phyloP scores from a whole-genome alignment of 2,888 invertebrate genomes.

The Ormyrus nitidulus region DNA sequence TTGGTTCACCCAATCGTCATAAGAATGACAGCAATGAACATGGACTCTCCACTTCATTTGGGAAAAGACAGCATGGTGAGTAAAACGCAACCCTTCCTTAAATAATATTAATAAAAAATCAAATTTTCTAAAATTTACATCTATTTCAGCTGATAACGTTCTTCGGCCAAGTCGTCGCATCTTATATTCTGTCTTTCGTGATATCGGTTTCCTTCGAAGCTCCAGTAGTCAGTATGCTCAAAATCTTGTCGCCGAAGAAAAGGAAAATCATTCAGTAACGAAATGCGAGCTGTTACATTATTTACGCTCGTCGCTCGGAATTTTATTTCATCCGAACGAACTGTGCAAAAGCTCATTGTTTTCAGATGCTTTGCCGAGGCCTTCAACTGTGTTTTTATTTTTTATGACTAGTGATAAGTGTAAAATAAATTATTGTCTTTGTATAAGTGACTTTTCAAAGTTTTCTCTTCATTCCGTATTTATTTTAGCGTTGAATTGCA shows the following conservation, averaged over 20 bases:
- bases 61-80: conserved; percentile 86
- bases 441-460: conserved; percentile 47
- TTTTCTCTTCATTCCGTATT: background rate
- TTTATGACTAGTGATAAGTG: conserved; percentile 56
- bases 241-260: conserved; percentile 77
- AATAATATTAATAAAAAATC: conserved; percentile 22
- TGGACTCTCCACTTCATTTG: conserved; percentile 89
- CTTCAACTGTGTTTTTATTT: conserved; percentile 52
- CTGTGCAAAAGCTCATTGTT: conserved; percentile 19
- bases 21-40: conserved; percentile 86
- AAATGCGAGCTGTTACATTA: background rate
- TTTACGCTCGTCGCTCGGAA: conserved; percentile 22
- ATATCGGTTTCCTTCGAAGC: conserved; percentile 90
- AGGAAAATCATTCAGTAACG: conserved; percentile 69
- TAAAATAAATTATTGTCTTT: conserved; percentile 71
- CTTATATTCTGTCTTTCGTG: conserved; percentile 86
- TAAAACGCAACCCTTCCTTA: conserved; percentile 54
- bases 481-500: background rate
- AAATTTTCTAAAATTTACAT: conserved; percentile 31
- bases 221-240: conserved; percentile 89
- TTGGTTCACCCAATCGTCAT: conserved; percentile 90
- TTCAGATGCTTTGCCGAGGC: conserved; percentile 19
- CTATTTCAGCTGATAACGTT: conserved; percentile 83
- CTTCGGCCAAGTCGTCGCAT: conserved; percentile 88
- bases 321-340: conserved; percentile 29